Base-by-base conservation (phyloP, 2,888 invertebrate genomes). In the Apamea monoglypha region DNA sequence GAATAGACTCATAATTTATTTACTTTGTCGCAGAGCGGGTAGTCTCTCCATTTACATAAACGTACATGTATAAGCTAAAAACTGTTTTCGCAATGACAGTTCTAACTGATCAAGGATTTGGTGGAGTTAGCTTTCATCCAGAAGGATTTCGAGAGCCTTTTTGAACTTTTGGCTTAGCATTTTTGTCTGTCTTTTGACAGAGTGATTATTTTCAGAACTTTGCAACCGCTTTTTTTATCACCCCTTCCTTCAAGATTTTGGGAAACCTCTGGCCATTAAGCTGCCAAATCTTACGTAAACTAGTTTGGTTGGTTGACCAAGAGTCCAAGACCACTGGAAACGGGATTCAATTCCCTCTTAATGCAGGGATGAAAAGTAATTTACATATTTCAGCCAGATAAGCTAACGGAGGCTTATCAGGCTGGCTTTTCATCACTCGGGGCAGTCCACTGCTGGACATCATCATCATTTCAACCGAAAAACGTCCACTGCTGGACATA, bases 1-100 rank as follows among this genome's bases (percentile, higher is more conserved):
- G 25, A 68, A 66, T 16, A 14, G 25, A 36, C 21, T 66, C 44
- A 71, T 82, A 18, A 64, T 44, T 76, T 76, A 82, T 82, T 78
- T 68, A 68, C 40, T 53, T 56, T 82, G 53, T 44, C 63, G 67
- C 75, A 78, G 36, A 75, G 32, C 70, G 36, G 47, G 5, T 29
- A 29, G 29, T 32, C 25, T 53, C 7, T 10, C 16, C 29, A 78
- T 76, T 73, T 76, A 53, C 78, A 71, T 74, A 47, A 56, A 85
- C 7, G 1, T 16, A n/a, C 50, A 14, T 32, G 8, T 47, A 25
- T 21, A 50, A 64, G 68, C 72, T 50, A 84, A 69, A 47, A 61
- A 47, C 16, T 16, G 53, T 53, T 16, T 18, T 63, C 3, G 18
- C 25, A 16, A 25, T 47, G 16, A 6, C 36, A 36, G 36, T 70